Base-by-base conservation (phyloP, 2,797 vertebrate genomes). In the Thamnophis elegans region DNA sequence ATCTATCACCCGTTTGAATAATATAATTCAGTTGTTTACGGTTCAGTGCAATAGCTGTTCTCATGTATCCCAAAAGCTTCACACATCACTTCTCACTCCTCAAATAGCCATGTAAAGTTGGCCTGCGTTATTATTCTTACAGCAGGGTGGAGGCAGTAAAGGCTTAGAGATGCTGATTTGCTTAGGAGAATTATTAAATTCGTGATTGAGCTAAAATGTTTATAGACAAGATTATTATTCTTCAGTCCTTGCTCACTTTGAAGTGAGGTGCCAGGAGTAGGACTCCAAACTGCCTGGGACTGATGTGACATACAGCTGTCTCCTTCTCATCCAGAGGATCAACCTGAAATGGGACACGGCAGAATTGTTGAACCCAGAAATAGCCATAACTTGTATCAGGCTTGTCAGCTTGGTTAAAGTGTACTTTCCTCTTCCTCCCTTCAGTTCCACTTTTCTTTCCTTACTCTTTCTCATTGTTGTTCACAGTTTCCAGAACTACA, bases 401-500 rank as follows among this genome's bases (percentile, higher is more conserved):
- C 42, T 54, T 5, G 59, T 90, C 32, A 82, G 36, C 10, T 20
- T 78, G 22, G 87, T 14, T 82, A 82, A 68, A 10, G 3, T 36
- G 10, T 20, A n/a, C 11, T 58, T 73, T 89, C 1, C 0, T 7
- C 22, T 1, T 32, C 0, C 0, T 20, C 59, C 18, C 13, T 51
- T 87, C 51, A 36, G 26, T 87, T 68, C 12, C 22, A 26, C 26
- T 88, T 26, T 59, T 88, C 32, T 13, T 89, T 10, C n/a, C 20
- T 88, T 93, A 14, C 73, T 28, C 0, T 54, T 59, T 36, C 51
- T 25, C 55, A 16, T 28, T 82, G 53, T n/a, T 54, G 65, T 51
- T 26, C 91, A 55, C 91, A 97, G 97, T 97, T 97, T 94, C 96
- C 97, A 0, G 96, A 95, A 55, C 95, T 97, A 58, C 94, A 85